Base-by-base conservation (phyloP, 1,140 invertebrate genomes). In the Drosophila lacteicornis region DNA sequence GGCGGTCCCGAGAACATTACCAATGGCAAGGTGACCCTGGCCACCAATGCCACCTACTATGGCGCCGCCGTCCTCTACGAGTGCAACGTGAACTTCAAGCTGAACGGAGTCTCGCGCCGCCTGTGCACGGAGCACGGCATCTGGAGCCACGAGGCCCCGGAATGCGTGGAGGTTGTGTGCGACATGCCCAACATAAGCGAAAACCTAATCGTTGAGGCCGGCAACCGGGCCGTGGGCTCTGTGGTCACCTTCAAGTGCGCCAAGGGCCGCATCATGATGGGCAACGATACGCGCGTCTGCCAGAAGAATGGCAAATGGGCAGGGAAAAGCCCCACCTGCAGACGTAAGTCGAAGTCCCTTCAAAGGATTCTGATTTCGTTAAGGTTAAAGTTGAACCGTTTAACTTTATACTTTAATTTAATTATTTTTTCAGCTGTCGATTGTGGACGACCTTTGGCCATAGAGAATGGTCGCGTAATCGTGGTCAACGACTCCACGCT, bases 121-220 rank as follows among this genome's bases (percentile, higher is more conserved):
- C 91, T 96, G 40, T 99, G 98, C 91, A 94, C 97, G 13, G 97
- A 98, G 91, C 97, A 99, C 92, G 97, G 96, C 15, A 97, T 96
- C 0, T 98, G 97, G 97, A 97, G 96, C 69, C 96, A 96, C 8
- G 95, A 95, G 50, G 93, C 95, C 8, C 97, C 98, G 0, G 92
- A 93, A 8, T 99, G 98, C 91, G 94, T 94, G 93, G 97, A 97
- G 94, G 96, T 97, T 47, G 95, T 95, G 47, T 98, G 97, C 87
- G 94, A 94, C 73, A 94, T 96, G 78, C 96, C 96, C 8, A 95
- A 95, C 66, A 93, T 93, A 65, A 93, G 92, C 6, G 94, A 94
- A 13, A 94, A 94, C 42, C 82, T 96, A 6, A 93, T 93, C 19
- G 94, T 95, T 2, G 94, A 95, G 81, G 91, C 93, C 2, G 93